Evolutionary conservation across 2,113 vertebrate species (phyloP).

Genomic region (Rattus rattus): DNA sequence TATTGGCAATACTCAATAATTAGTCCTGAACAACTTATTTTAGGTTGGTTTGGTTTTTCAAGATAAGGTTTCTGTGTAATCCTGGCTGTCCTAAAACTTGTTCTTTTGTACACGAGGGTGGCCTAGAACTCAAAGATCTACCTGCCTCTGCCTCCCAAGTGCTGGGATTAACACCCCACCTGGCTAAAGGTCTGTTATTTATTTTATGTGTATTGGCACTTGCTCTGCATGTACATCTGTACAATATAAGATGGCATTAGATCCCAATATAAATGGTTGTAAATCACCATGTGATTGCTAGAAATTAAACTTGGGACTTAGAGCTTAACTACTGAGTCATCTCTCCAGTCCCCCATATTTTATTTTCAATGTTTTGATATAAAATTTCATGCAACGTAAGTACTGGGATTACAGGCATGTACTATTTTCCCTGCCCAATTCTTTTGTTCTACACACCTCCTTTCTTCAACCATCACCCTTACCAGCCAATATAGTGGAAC

Average conservation of each 20-base stretch:
- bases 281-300: neutral
- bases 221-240: neutral
- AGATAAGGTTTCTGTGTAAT: neutral
- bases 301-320: neutral
- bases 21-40: neutral
- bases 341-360: neutral
- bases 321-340: neutral
- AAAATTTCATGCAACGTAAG: neutral
- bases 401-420: neutral
- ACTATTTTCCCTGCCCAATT: neutral
- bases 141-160: neutral
- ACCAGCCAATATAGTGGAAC: neutral
- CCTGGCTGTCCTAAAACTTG: neutral
- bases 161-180: neutral
- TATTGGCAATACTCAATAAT: constrained; percentile 11
- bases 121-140: neutral
- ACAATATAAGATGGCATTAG: neutral
- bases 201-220: neutral
- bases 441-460: neutral
- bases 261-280: neutral
- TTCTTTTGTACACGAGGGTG: neutral
- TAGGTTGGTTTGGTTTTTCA: neutral
- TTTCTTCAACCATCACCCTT: neutral
- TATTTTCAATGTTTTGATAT: neutral
- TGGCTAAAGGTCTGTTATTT: neutral